A percentile compares a stretch with the other conserved stretches of the same genome.
phyloP scores from a whole-genome alignment of 2,888 invertebrate genomes.

The Monoplex corrugatus region DNA sequence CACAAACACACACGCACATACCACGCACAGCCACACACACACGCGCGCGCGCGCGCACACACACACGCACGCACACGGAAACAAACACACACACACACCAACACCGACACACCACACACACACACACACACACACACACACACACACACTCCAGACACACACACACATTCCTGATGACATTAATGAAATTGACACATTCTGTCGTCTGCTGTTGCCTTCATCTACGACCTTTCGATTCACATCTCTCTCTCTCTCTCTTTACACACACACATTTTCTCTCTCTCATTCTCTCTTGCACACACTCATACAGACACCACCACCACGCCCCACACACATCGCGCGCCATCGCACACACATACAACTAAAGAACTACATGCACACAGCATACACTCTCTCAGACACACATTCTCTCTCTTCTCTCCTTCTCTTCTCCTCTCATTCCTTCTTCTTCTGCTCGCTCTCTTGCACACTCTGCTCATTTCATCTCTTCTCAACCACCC shows the following conservation, averaged over 20 bases:
- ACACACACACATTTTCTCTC: not conserved
- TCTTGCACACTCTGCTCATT: no score
- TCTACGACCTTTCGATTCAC: no score
- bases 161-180: no score
- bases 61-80: not conserved
- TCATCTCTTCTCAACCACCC: no score
- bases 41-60: not conserved
- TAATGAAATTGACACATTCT: no score
- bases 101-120: not conserved
- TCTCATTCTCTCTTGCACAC: not conserved
- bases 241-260: not conserved
- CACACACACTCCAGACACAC: not conserved
- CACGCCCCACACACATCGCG: not conserved
- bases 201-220: no score
- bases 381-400: no score
- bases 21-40: not conserved
- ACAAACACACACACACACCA: not conserved
- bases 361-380: no score
- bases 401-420: no score
- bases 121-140: constrained; percentile 6
- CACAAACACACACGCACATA: not conserved
- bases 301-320: not conserved
- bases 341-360: not conserved
- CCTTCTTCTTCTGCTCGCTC: no score
- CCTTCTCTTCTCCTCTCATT: no score